Percentiles rank a stretch among this genome's conserved stretches.
phyloP scores from a whole-genome alignment of 1,140 invertebrate genomes.

The Oreohelix idahoensis region DNA sequence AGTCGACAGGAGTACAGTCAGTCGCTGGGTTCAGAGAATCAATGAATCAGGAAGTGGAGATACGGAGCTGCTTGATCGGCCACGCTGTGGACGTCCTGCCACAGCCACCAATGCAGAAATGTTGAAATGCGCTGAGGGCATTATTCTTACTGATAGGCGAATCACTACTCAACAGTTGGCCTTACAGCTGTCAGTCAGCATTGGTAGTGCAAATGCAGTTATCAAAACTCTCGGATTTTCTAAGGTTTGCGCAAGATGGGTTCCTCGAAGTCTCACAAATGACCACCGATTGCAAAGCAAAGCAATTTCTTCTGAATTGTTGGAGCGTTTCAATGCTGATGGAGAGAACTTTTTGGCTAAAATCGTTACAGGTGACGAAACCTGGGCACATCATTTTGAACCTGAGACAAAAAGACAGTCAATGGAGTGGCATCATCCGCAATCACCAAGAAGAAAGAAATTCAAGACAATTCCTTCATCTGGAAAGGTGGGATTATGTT shows the following conservation, averaged over 20 bases:
- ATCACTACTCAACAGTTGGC: conserved; percentile 2
- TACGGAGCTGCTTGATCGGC: not conserved
- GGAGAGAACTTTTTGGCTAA: not conserved
- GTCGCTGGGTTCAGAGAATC: not conserved
- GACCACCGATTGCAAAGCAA: not conserved
- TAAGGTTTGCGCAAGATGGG: not conserved
- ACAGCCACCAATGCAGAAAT: conserved; percentile 4
- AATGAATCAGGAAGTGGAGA: not conserved
- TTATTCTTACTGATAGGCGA: not conserved
- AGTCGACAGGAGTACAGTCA: not conserved
- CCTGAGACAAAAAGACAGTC: not conserved
- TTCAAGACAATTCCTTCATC: too few relatives aligned
- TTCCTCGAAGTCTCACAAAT: not conserved
- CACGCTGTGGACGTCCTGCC: conserved; percentile 3
- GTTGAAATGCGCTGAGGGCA: not conserved
- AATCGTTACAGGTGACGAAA: not conserved
- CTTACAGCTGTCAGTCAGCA: not conserved
- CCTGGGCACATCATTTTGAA: not conserved
- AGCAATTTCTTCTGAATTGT: conserved; percentile 6
- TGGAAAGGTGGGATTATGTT: too few relatives aligned
- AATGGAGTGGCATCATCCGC: conserved; percentile 1
- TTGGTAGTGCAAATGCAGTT: not conserved
- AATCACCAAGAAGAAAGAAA: not conserved
- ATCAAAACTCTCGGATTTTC: not conserved
- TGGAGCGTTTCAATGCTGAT: not conserved